These are phyloP conservation scores for Vandiemenella viatica DNA, from an alignment of 2,888 invertebrate genomes.

Conservation along the genomic window DNA sequence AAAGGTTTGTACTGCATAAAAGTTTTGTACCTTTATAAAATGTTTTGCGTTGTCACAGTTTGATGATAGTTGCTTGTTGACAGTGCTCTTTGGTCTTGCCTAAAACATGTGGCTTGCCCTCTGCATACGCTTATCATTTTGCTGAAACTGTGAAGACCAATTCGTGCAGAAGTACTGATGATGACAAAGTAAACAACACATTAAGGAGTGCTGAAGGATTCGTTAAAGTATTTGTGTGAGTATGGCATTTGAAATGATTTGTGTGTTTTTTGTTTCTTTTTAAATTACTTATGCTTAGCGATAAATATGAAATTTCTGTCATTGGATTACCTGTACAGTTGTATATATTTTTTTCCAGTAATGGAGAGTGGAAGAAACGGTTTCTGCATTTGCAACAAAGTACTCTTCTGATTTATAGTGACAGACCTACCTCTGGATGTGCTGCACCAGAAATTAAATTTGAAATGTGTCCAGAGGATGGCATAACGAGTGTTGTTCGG, in stretches of 20 bases:
- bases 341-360: neutral
- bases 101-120: conserved; percentile 41
- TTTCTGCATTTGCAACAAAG: conserved; percentile 34
- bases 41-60: neutral
- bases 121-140: conserved; percentile 37
- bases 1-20: conserved; percentile 25
- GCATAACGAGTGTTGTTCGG: conserved; percentile 22
- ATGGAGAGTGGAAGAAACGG: conserved; percentile 34
- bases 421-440: conserved; percentile 26
- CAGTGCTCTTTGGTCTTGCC: conserved; percentile 34
- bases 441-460: conserved; percentile 25
- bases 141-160: conserved; percentile 21
- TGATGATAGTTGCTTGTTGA: neutral
- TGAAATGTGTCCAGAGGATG: conserved; percentile 25
- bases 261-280: too few species aligned
- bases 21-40: neutral
- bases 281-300: too few species aligned
- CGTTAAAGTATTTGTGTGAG: conserved; percentile 37
- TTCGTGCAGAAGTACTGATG: neutral
- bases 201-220: conserved; percentile 33
- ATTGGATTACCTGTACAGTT: too few species aligned
- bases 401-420: conserved; percentile 35
- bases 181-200: too few species aligned
- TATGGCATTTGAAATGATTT: too few species aligned
- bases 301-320: too few species aligned